Percentiles rank a stretch among this genome's conserved stretches.
These are phyloP conservation scores for Aeoliscus strigatus DNA, from an alignment of 2,797 vertebrate genomes.

Conservation along the genomic window DNA sequence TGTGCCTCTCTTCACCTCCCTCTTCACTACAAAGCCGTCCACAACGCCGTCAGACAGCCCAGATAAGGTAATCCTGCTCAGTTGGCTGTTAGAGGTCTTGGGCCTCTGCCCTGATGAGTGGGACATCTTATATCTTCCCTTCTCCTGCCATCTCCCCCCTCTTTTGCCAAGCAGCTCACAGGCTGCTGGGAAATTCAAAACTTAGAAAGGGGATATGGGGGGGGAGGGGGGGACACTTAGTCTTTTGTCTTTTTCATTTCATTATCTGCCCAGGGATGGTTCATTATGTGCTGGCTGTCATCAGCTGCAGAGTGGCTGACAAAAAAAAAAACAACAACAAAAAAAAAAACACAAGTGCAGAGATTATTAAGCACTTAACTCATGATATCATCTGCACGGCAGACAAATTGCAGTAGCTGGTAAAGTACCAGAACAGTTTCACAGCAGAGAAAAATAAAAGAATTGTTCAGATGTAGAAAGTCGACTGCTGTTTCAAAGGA, in stretches of 20 bases:
- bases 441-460: constrained; percentile 1
- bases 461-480: not conserved
- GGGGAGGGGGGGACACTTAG: constrained; percentile 48
- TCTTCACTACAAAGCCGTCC: constrained; percentile 70
- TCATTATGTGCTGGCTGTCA: constrained; percentile 23
- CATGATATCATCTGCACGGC: constrained; percentile 44
- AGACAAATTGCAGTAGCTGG: constrained; percentile 28
- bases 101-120: constrained; percentile 66
- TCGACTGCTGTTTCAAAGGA: constrained; percentile 2
- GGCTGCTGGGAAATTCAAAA: constrained; percentile 61
- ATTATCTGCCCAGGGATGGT: constrained; percentile 58
- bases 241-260: constrained; percentile 57
- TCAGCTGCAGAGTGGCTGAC: constrained; percentile 11
- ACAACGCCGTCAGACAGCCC: constrained; percentile 69
- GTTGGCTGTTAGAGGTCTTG: constrained; percentile 64
- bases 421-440: constrained; percentile 13
- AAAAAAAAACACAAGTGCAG: constrained; percentile 10
- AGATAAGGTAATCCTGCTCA: constrained; percentile 76
- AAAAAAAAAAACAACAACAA: constrained; percentile 13
- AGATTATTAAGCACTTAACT: constrained; percentile 39
- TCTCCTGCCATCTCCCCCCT: constrained; percentile 50
- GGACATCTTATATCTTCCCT: constrained; percentile 73
- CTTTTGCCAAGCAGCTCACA: constrained; percentile 62
- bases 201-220: constrained; percentile 51
- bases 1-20: constrained; percentile 60